Percentiles rank a stretch among this genome's conserved stretches.
Evolutionary conservation across 2,797 vertebrate species (phyloP).

Genomic region (Coluber constrictor): DNA sequence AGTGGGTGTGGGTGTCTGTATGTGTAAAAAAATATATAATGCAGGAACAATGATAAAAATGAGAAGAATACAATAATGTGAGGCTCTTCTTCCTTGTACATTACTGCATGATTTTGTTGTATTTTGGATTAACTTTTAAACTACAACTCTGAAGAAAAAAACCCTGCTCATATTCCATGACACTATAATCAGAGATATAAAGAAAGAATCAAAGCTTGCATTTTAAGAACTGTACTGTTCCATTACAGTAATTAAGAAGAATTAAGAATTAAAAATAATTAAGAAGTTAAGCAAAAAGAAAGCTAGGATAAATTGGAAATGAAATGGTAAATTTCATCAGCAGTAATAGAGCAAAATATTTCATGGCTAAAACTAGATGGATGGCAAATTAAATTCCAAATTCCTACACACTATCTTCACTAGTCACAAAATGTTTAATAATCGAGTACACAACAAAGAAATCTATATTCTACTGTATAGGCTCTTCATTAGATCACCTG

Average conservation of each 20-base stretch:
- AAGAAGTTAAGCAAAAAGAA: not conserved
- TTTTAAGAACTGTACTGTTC: not conserved
- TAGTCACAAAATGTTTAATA: not conserved
- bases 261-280: not conserved
- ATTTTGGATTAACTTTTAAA: not conserved
- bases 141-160: not conserved
- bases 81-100: not conserved
- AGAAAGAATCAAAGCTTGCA: not conserved
- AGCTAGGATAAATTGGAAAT: not conserved
- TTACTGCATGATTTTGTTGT: not conserved
- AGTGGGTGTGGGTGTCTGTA: not conserved
- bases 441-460: not conserved
- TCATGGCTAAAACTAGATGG: not conserved
- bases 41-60: not conserved
- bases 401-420: not conserved
- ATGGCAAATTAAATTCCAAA: not conserved
- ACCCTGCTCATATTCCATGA: not conserved
- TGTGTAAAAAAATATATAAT: not conserved
- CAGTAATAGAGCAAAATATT: not conserved
- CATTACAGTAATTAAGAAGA: not conserved
- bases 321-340: not conserved
- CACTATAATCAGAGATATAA: slow-evolving; percentile 15
- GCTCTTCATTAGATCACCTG: not conserved
- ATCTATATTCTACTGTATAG: not conserved
- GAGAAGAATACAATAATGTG: not conserved